A percentile compares a stretch with the other conserved stretches of the same genome.
These are phyloP conservation scores for Leptinotarsa juncta DNA, from an alignment of 2,888 invertebrate genomes.

Conservation along the genomic window DNA sequence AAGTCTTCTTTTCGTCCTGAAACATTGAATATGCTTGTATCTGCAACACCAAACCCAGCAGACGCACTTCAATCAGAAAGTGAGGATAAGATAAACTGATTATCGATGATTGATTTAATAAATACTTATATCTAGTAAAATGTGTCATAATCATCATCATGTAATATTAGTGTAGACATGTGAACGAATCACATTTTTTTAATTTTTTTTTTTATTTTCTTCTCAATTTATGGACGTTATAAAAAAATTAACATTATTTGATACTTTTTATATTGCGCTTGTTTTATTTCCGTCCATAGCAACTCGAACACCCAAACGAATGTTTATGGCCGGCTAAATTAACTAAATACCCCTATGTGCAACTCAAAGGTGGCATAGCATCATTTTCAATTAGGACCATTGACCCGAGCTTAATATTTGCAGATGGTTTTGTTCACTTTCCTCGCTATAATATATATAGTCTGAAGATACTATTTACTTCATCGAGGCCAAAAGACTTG, in stretches of 20 bases:
- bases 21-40: background rate
- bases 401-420: no score
- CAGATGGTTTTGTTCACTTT: no score
- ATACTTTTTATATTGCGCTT: background rate
- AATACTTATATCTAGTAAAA: background rate
- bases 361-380: no score
- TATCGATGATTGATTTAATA: background rate
- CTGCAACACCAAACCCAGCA: background rate
- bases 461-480: no score
- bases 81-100: background rate
- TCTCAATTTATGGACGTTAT: no score
- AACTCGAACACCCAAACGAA: background rate
- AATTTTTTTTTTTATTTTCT: no score
- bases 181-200: no score
- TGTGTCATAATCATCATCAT: background rate
- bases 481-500: no score
- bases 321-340: background rate
- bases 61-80: background rate
- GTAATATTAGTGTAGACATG: no score
- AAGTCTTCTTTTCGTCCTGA: background rate
- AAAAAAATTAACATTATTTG: background rate
- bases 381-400: no score
- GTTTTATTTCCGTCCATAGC: background rate
- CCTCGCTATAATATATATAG: no score
- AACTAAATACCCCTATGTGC: constrained; percentile 6